A percentile compares a stretch with the other conserved stretches of the same genome.
Conservation (phyloP, 2,888 invertebrate genomes). For the Cheilosia vernalis region DNA sequence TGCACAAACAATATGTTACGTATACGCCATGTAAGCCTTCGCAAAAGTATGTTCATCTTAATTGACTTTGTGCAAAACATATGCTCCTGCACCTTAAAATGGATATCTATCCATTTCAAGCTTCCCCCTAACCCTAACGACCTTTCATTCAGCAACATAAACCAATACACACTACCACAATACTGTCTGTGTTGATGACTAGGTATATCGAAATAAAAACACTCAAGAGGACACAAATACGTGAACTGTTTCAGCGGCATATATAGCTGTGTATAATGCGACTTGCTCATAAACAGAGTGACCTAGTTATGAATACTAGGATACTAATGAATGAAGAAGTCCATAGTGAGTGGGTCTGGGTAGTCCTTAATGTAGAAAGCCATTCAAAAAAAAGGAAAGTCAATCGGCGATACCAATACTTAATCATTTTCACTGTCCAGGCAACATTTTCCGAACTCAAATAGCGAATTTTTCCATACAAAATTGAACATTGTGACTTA, state of each 20-base stretch:
- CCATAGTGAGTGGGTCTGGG: background rate
- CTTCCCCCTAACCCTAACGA: background rate
- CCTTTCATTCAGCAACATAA: slow-evolving; percentile 7
- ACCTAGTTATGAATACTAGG: background rate
- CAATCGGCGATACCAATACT: too few species aligned
- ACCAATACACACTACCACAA: background rate
- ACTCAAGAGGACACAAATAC: background rate
- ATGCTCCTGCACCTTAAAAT: background rate
- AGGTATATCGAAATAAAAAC: background rate
- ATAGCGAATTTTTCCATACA: too few species aligned
- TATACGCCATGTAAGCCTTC: too few species aligned
- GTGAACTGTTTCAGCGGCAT: background rate
- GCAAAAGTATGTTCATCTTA: too few species aligned
- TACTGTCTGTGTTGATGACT: background rate
- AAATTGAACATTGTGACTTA: too few species aligned
- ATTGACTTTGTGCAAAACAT: background rate
- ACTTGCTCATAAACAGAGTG: slow-evolving; percentile 1
- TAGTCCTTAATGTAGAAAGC: background rate
- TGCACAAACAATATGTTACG: too few species aligned
- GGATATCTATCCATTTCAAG: background rate
- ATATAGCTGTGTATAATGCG: background rate
- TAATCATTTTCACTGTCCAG: too few species aligned
- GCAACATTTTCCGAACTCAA: too few species aligned
- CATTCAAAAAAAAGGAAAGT: background rate
- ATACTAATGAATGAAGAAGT: slow-evolving; percentile 3